Percentiles rank a stretch among this genome's conserved stretches.
phyloP scores from a whole-genome alignment of 2,113 vertebrate genomes.

The Seriola rivoliana region DNA sequence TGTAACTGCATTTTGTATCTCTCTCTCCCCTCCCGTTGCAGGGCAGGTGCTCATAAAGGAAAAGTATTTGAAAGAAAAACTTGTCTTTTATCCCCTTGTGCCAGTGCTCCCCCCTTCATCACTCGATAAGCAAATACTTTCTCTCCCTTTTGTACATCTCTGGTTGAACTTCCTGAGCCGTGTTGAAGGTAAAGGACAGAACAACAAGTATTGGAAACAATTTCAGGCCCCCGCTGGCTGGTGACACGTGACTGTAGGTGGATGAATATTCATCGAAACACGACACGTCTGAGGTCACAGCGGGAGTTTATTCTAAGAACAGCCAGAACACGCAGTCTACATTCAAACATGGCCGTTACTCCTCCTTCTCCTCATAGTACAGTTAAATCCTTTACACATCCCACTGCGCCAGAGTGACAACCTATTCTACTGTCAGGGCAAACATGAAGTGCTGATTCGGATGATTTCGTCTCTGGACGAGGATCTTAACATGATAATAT shows the following conservation, averaged over 20 bases:
- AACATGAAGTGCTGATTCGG: slow-evolving; percentile 64
- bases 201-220: not conserved
- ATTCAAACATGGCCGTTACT: not conserved
- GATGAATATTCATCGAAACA: slow-evolving; percentile 66
- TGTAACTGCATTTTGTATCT: slow-evolving; percentile 20
- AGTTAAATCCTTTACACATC: slow-evolving; percentile 66
- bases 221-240: slow-evolving; percentile 24
- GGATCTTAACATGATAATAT: not conserved
- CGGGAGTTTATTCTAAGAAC: slow-evolving; percentile 51
- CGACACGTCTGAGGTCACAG: slow-evolving; percentile 54
- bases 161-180: slow-evolving; percentile 18
- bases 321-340: slow-evolving; percentile 18
- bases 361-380: slow-evolving; percentile 52
- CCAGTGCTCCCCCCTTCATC: not conserved
- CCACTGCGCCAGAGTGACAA: slow-evolving; percentile 55
- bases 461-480: slow-evolving; percentile 4
- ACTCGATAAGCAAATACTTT: not conserved
- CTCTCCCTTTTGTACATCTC: slow-evolving; percentile 8
- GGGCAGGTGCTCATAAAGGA: slow-evolving; percentile 23
- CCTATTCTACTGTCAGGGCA: slow-evolving; percentile 23
- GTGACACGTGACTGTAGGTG: not conserved
- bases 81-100: not conserved
- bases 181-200: slow-evolving; percentile 11
- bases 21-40: not conserved
- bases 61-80: slow-evolving; percentile 21